These are phyloP conservation scores for Halichoeres trimaculatus DNA, from an alignment of 2,113 vertebrate genomes.

Conservation along the genomic window DNA sequence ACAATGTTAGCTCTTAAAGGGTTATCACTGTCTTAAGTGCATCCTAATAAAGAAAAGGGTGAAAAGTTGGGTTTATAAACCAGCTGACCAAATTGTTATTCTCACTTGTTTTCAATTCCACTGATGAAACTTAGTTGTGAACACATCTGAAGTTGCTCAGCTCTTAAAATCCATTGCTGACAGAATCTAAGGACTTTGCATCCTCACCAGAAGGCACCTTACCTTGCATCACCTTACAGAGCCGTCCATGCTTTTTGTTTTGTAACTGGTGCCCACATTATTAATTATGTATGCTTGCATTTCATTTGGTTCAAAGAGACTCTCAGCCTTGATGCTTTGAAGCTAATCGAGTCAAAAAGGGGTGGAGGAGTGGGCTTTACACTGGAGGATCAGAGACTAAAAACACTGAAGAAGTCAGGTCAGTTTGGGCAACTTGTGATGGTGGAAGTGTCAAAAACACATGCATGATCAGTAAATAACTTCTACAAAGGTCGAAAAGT, in stretches of 20 bases:
- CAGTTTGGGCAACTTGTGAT: neutral
- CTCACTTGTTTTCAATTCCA: neutral
- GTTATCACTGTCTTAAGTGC: neutral
- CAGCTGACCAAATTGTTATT: neutral
- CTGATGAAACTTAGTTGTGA: neutral
- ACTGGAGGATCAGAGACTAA: neutral
- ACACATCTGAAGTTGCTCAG: neutral
- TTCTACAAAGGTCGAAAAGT: no score
- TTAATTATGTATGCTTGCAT: conserved; percentile 11
- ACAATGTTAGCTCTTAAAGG: no score
- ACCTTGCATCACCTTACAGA: neutral
- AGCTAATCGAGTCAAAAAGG: neutral
- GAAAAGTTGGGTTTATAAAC: neutral
- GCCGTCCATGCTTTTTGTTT: conserved; percentile 1
- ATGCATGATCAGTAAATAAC: neutral
- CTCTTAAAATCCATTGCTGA: neutral
- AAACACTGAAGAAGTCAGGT: conserved; percentile 5
- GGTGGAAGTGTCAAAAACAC: neutral
- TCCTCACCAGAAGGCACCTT: neutral
- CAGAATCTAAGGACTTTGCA: neutral
- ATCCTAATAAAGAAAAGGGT: neutral
- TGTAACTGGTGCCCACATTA: neutral
- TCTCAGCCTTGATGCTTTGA: neutral
- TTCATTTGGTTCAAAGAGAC: conserved; percentile 16
- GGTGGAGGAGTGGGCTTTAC: conserved; percentile 1